phyloP scores from a whole-genome alignment of 2,888 invertebrate genomes.

The Bedellia somnulentella region DNA sequence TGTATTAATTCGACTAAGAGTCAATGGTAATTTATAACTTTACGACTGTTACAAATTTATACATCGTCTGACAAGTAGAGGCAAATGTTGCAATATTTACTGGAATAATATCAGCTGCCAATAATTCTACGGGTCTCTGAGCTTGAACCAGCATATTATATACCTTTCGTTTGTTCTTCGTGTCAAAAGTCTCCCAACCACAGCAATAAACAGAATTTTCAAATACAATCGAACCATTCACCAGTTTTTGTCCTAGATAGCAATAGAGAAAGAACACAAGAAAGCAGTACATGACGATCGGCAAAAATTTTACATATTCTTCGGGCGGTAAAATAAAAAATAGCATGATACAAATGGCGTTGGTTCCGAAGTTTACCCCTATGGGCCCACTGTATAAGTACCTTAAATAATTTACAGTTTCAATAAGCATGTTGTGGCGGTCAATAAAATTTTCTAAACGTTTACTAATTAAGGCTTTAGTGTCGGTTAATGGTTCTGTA shows the following conservation, averaged over 20 bases:
- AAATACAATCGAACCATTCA: slow-evolving; percentile 31
- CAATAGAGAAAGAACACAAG: slow-evolving; percentile 39
- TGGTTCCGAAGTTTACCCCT: slow-evolving; percentile 35
- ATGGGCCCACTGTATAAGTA: slow-evolving; percentile 26
- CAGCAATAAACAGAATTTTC: slow-evolving; percentile 34
- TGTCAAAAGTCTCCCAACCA: slow-evolving; percentile 40
- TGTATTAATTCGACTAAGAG: too few relatives aligned
- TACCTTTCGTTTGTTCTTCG: slow-evolving; percentile 25
- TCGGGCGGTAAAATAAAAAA: slow-evolving; percentile 28
- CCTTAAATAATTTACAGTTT: slow-evolving; percentile 22
- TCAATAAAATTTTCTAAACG: slow-evolving; percentile 19
- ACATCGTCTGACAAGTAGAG: slow-evolving; percentile 31
- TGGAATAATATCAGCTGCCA: slow-evolving; percentile 40
- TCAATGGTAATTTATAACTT: slow-evolving; percentile 28
- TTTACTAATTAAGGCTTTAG: slow-evolving; percentile 5
- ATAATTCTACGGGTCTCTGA: slow-evolving; percentile 27
- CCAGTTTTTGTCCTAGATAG: slow-evolving; percentile 31
- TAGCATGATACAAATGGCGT: slow-evolving; percentile 30
- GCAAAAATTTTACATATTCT: slow-evolving; percentile 28
- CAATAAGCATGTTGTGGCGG: slow-evolving; percentile 25
- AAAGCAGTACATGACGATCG: slow-evolving; percentile 30
- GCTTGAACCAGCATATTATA: slow-evolving; percentile 29
- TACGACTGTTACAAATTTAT: slow-evolving; percentile 38
- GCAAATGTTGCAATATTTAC: slow-evolving; percentile 45
- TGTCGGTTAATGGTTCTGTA: background rate